Base-by-base conservation (phyloP, 1,140 invertebrate species). In the Theocolax elegans region DNA sequence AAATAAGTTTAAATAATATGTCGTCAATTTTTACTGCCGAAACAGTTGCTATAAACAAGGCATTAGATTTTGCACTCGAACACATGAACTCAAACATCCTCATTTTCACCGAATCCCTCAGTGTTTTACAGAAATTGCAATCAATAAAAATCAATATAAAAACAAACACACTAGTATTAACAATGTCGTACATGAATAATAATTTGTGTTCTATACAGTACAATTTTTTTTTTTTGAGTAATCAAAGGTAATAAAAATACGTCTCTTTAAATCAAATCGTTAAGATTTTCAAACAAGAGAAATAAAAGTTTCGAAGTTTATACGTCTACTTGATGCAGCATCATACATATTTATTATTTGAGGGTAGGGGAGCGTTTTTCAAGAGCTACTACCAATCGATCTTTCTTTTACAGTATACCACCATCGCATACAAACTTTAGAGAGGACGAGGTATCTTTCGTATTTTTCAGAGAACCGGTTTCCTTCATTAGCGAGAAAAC, bases 401-500 rank as follows among this genome's bases (percentile, higher is more conserved):
- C 38, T 56, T 58, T 67, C 27, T 58, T 59, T 58, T 53, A 15
- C 31, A 15, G 27, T 38, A 35, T 12, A 64, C 29, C 10, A 49
- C 21, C 44, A 48, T 12, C 15, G 42, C 44, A 31, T 21, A 25
- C 48, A 53, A 53, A 65, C 62, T 63, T 63, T 35, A 10, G 12
- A 23, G 42, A 67, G 53, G 27, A 35, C 38, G 64, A 46, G 54
- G 42, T 56, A 67, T 59, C 53, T 48, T 67, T 67, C 42, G 42
- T 58, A 67, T 59, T 67, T 67, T 67, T 48, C 44, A 48, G 23
- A 38, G 19, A 59, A 53, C 44, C 42, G n/a, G 67, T 35, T 69
- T 54, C 67, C 58, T 63, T 69, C 67, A 69, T 69, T 69, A 69
- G 38, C 38, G 67, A 63, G 49, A 54, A 60, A 51, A 68, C 44